phyloP scores from a whole-genome alignment of 2,888 invertebrate species.

The Drosophila cognata region DNA sequence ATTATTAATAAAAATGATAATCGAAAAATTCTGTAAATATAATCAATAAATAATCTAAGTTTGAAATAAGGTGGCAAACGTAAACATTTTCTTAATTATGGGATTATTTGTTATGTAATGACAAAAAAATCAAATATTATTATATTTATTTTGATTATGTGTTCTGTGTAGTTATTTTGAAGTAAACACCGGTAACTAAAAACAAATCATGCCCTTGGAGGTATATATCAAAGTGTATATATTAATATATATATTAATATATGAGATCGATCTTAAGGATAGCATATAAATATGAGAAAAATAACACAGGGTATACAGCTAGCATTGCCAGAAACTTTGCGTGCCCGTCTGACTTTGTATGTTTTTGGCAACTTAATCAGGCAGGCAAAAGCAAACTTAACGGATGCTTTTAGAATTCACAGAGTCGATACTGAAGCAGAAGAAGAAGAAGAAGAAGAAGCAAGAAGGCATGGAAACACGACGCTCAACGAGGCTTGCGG shows the following conservation, averaged over 20 bases:
- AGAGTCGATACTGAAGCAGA: slow-evolving; percentile 30
- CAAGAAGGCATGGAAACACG: slow-evolving; percentile 38
- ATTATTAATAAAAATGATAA: neutral
- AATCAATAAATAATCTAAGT: neutral
- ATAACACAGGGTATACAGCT: slow-evolving; percentile 14
- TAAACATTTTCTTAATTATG: neutral
- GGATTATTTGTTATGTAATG: neutral
- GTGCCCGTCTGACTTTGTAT: slow-evolving; percentile 43
- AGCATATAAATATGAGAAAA: neutral
- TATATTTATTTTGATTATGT: neutral
- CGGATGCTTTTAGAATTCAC: slow-evolving; percentile 78
- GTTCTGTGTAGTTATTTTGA: too few species aligned
- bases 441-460: slow-evolving; percentile 3
- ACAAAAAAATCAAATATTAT: neutral
- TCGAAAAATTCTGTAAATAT: neutral
- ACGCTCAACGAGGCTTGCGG: slow-evolving; percentile 39
- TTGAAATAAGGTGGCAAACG: neutral
- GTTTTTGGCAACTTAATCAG: slow-evolving; percentile 76
- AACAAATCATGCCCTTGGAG: too few species aligned
- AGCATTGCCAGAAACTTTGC: neutral
- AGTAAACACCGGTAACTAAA: too few species aligned
- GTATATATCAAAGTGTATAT: neutral
- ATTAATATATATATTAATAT: too few species aligned
- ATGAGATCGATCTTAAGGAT: neutral
- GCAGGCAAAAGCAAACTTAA: slow-evolving; percentile 62